These are phyloP conservation scores for Gila orcuttii DNA, from an alignment of 2,113 vertebrate genomes.

Conservation along the genomic window DNA sequence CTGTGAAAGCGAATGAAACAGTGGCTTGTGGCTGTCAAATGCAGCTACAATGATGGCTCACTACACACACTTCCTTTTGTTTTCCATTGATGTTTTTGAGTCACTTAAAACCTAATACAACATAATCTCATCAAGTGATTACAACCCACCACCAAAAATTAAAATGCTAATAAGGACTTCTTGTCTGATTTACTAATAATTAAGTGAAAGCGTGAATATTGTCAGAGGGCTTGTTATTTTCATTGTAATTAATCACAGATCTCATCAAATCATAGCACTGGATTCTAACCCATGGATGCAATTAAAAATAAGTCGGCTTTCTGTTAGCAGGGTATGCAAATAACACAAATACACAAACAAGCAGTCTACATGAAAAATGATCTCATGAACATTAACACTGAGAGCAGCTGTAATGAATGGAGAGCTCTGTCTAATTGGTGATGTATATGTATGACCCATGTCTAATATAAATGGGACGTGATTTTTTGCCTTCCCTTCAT, in stretches of 20 bases:
- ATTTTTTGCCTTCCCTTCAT: conserved; percentile 6
- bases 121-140: conserved; percentile 34
- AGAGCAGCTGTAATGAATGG: background rate
- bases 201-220: background rate
- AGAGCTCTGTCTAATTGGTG: background rate
- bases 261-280: conserved; percentile 36
- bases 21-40: background rate
- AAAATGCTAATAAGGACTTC: conserved; percentile 8
- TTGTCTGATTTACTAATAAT: background rate
- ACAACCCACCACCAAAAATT: conserved; percentile 4
- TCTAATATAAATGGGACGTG: conserved; percentile 12
- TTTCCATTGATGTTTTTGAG: background rate
- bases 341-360: background rate
- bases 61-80: conserved; percentile 22
- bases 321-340: conserved; percentile 26
- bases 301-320: conserved; percentile 46
- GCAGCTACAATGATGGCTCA: background rate
- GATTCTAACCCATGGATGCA: conserved; percentile 42
- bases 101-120: background rate
- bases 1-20: background rate
- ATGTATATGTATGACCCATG: background rate
- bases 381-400: background rate
- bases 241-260: conserved; percentile 49
- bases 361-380: background rate
- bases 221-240: conserved; percentile 36